A percentile compares a stretch with the other conserved stretches of the same genome.
Conservation (phyloP, 2,113 vertebrate species). For the Alligator mississippiensis region DNA sequence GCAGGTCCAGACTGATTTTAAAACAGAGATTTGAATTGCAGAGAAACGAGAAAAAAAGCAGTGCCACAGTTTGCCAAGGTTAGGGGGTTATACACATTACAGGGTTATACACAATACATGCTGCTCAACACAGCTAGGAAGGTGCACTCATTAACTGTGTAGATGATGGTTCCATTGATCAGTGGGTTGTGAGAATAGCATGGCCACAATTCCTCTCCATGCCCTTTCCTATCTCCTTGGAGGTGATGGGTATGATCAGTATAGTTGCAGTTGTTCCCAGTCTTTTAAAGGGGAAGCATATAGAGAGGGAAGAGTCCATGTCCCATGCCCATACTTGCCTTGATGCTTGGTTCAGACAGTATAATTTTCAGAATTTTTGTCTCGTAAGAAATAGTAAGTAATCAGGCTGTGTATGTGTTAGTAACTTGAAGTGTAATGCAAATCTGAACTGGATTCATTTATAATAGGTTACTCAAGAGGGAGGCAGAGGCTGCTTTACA, state of each 20-base stretch:
- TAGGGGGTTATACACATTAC: background rate
- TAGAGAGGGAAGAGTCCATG: background rate
- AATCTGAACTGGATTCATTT: slow-evolving; percentile 55
- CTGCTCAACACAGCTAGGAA: too few species aligned
- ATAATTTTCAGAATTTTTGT: background rate
- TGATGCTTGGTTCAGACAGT: background rate
- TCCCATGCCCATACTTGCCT: background rate
- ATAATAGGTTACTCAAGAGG: slow-evolving; percentile 59
- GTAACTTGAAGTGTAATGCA: slow-evolving; percentile 67
- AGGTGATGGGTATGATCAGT: background rate
- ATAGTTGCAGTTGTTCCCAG: background rate
- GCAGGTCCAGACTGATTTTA: background rate
- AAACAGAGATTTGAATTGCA: background rate
- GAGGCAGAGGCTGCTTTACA: slow-evolving; percentile 47
- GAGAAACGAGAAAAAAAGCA: background rate
- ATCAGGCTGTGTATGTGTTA: slow-evolving; percentile 59
- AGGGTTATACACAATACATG: too few species aligned
- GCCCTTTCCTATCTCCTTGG: background rate
- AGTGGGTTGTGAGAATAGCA: background rate
- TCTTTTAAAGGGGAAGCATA: background rate
- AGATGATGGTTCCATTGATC: background rate
- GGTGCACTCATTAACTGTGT: background rate
- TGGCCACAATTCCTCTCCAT: background rate
- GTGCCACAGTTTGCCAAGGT: too few species aligned
- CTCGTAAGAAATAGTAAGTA: slow-evolving; percentile 47